Base-by-base conservation (phyloP, 2,113 vertebrate species). In the Rallus limicola region DNA sequence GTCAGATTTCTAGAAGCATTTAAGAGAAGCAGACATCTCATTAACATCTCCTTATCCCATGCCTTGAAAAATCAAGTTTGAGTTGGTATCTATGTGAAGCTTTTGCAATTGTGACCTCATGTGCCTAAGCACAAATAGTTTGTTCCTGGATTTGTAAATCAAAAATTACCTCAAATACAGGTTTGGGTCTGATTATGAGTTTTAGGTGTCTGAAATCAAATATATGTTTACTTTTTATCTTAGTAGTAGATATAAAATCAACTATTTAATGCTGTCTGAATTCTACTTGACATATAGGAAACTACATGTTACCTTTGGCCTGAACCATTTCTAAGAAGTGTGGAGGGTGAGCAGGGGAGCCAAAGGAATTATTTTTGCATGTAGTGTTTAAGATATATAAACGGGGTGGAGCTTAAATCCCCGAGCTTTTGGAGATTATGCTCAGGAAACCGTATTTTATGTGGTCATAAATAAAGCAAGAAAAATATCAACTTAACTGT, bases 401-500 rank as follows among this genome's bases (percentile, higher is more conserved):
- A 95, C 79, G 69, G 86, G 96, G 96, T 97, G 94, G 96, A 94
- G 88, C 79, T 95, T 96, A 95, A 97, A 96, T 86, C 91, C 96
- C 80, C 80, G 88, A 87, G 82, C 81, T 95, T 92, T 78, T 90
- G 86, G 87, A 97, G 92, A 96, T 97, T 97, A 93, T 92, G 72
- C 64, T 95, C 96, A 96, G 94, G 96, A 97, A 97, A 92, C 94
- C 93, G 78, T 97, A 91, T 80, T 97, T 97, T 95, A 96, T 96
- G 94, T 96, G 92, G 92, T 83, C 96, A 92, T 97, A 97, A 97
- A 97, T 97, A 96, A 97, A 96, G 87, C 82, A 96, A 97, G 82
- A 95, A 97, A 96, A 97, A 97, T 95, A 96, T 91, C 89, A 93
- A 72, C 87, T 95, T 95, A 94, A 94, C 76, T 94, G 91, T 42